Base-by-base conservation (phyloP, 1,140 invertebrate species). In the Pseudobourletiella spinata region DNA sequence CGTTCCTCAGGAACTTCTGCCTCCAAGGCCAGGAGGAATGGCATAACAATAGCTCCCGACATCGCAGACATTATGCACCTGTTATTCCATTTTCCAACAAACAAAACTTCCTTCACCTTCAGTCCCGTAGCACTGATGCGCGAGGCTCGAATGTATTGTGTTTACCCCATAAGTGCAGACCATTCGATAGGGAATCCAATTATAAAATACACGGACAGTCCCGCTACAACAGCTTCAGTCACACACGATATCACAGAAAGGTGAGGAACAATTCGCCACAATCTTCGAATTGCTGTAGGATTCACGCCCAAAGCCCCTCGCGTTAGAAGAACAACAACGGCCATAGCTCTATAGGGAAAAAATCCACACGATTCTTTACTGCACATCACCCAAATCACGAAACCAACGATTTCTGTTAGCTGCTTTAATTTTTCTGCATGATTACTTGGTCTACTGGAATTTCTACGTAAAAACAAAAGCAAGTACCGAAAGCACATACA, bases 1-100 rank as follows among this genome's bases (percentile, higher is more conserved):
- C 20, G 58, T 2, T 67, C 66, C 50, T 6, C 18, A 20, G 46
- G 20, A 35, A 26, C 18, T 8, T 46, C 15, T 30, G 50, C 15
- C 26, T 66, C 64, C 20, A 61, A 16, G 11, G 22, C n/a, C 11
- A 25, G 18, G 18, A 66, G 26, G 28, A 58, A 61, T 16, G 67
- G 64, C 52, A 62, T 35, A 2, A 65, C 55, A 20, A n/a, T 43
- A 0, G 55, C 59, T 25, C 59, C 57, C 25, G 57, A 57, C 64
- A 69, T 64, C 11, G 67, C 63, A 0, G 65, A 61, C 35, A 67
- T 58, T 2, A 69, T 69, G 25, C 54, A 61, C 20, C 65, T 67
- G 24, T 24, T n/a, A n/a, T n/a, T n/a, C n/a, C n/a, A n/a, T n/a
- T n/a, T n/a, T n/a, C n/a, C n/a, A n/a, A n/a, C n/a, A n/a, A n/a